A percentile compares a stretch with the other conserved stretches of the same genome.
Evolutionary conservation across 2,113 vertebrate species (phyloP).

Genomic region (Chrysochloris asiatica): DNA sequence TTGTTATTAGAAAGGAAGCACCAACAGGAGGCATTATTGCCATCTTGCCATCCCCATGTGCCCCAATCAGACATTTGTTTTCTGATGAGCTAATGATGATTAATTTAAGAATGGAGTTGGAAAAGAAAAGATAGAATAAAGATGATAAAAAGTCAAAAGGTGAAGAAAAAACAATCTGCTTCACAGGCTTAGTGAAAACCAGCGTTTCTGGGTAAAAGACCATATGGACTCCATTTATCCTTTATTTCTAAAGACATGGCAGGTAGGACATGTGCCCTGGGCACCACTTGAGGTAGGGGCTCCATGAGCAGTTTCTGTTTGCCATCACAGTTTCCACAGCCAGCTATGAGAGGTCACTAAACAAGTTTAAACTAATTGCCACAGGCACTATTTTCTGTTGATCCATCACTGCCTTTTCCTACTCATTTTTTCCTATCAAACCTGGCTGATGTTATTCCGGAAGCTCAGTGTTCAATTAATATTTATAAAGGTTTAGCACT

Average conservation of each 20-base stretch:
- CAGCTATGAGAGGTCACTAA: not conserved
- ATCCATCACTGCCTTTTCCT: not conserved
- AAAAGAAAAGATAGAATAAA: conserved; percentile 29
- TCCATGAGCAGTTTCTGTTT: not conserved
- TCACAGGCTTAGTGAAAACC: not conserved
- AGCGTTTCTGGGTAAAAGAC: conserved; percentile 1
- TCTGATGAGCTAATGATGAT: conserved; percentile 6
- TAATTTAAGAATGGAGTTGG: not conserved
- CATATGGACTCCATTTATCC: not conserved
- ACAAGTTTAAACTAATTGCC: not conserved
- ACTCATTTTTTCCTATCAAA: conserved; percentile 24
- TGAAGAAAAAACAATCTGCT: too few relatives aligned
- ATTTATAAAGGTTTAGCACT: conserved; percentile 31
- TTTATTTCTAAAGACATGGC: not conserved
- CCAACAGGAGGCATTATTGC: conserved; percentile 22
- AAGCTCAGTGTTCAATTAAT: conserved; percentile 17
- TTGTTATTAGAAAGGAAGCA: conserved; percentile 67
- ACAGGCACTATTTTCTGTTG: not conserved
- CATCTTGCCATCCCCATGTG: not conserved
- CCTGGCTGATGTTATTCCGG: conserved; percentile 19
- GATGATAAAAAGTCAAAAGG: not conserved
- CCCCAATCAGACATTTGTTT: not conserved
- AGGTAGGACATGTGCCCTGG: too few relatives aligned
- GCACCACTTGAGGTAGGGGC: too few relatives aligned
- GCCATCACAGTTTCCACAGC: not conserved